Base-by-base conservation (phyloP, 2,797 vertebrate genomes). In the Chiroxiphia lanceolata region DNA sequence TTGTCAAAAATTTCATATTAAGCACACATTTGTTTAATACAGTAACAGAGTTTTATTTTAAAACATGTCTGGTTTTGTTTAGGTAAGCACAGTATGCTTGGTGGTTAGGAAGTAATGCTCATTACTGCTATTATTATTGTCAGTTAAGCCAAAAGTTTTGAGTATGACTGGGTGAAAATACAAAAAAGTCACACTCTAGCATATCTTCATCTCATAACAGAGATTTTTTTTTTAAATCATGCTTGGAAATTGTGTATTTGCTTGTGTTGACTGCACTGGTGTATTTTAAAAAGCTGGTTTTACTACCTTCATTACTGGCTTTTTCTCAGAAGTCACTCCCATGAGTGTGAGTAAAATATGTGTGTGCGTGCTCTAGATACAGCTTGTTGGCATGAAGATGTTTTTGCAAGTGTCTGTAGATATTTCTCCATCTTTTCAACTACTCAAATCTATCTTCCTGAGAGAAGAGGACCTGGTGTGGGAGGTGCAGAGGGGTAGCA, bases 41-140 rank as follows among this genome's bases (percentile, higher is more conserved):
- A 59, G 42, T 44, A 21, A 36, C 20, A 57, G 33, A 77, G 9
- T 36, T 74, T 88, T 76, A 59, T 90, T 95, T 90, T 72, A 94
- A 92, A 92, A 67, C 34, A 27, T 48, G 63, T 60, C 86, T 87
- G 63, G 1, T 95, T 95, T 95, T 91, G 54, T 89, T 96, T 92
- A 87, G 74, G 74, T 87, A 88, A 90, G 61, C 2, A 1, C 51
- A 92, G 36, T 20, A 48, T 93, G 50, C 42, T 78, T 78, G 40
- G 67, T 63, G 59, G 67, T 84, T 82, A 74, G 63, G 83, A 95
- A 92, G 67, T 84, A 87, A 82, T 67, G 50, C 34, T 88, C 61
- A 54, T 88, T 93, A 82, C 50, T 94, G 61, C 25, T 76, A 54
- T 63, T 93, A 81, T 88, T 86, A 36, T 42, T 72, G 50, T 72